Evolutionary conservation across 2,113 vertebrate genomes (phyloP), one percentile per base, ranked within the genome.

Genomic region (Alosa alosa): DNA sequence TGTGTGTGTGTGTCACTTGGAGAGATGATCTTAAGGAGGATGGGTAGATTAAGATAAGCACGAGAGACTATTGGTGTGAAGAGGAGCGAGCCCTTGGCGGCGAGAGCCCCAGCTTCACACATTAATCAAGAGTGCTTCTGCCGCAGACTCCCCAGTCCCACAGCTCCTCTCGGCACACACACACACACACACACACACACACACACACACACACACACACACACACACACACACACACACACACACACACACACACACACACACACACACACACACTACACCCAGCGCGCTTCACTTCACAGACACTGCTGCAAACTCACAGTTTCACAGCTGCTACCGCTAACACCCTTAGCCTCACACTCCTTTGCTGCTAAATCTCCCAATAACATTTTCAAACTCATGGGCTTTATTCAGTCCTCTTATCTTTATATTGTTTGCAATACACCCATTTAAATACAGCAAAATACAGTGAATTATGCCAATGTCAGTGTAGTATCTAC

Each of bases 91-190:
- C 85, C 82, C 31, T 20, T 44, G 45, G 45, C 81, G 15, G 6
- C 31, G 31, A 36, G 72, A 39, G 9, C 72, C 72, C 9, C 25
- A 39, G 46, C 81, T 86, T 72, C 85, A 86, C 82, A 83, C 82
- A 86, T 86, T 78, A 86, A 86, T 86, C 85, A 78, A 86, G 85
- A 86, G 64, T 41, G 6, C 22, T 78, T 86, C 82, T 78, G 72
- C 15, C 3, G 72, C 72, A 78, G 72, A 31, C 72, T 39, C 31
- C 64, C n/a, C 60, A 68, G 22, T 25, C 60, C 60, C 64, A 25
- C 8, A 68, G 55, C 55, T 60, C 64, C n/a, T 68, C 25, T 31
- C n/a, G 25, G 64, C 64, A 36, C 31, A 31, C 64, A 72, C n/a
- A 31, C 64, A 72, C 31, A 78, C 72, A 78, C 72, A 78, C 72